phyloP scores from a whole-genome alignment of 2,888 invertebrate genomes.

The Pediacus dermestoides region DNA sequence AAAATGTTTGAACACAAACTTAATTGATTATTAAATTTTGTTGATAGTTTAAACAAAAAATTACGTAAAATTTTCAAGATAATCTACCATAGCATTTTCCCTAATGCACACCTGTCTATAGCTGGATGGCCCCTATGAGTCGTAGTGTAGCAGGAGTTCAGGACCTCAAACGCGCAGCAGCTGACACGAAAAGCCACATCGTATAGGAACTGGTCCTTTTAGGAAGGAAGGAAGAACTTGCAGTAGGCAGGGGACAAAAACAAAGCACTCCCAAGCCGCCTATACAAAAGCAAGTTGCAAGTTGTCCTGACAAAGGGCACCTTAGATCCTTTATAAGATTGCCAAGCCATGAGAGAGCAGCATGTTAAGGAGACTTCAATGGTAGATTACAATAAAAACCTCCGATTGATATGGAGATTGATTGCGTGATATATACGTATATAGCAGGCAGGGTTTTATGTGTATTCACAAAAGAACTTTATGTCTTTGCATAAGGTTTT shows the following conservation, averaged over 20 bases:
- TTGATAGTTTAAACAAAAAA: too few species aligned
- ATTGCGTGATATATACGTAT: slow-evolving; percentile 18
- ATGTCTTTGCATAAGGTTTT: too few species aligned
- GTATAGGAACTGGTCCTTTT: slow-evolving; percentile 27
- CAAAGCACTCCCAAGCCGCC: slow-evolving; percentile 33
- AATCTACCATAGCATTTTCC: too few species aligned
- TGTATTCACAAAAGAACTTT: too few species aligned
- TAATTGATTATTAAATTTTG: too few species aligned
- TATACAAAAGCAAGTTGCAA: slow-evolving; percentile 31
- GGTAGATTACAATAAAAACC: slow-evolving; percentile 27
- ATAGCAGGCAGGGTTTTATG: too few species aligned
- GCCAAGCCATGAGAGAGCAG: slow-evolving; percentile 13
- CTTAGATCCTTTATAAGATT: slow-evolving; percentile 17
- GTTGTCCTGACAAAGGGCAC: slow-evolving; percentile 21
- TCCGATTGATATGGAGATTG: slow-evolving; percentile 26
- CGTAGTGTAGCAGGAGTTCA: too few species aligned
- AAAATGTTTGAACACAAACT: too few species aligned
- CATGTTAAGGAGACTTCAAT: slow-evolving; percentile 28
- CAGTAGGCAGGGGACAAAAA: slow-evolving; percentile 28
- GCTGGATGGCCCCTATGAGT: too few species aligned
- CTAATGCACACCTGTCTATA: too few species aligned
- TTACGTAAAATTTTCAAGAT: too few species aligned
- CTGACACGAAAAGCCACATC: slow-evolving; percentile 10
- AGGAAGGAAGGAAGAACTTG: slow-evolving; percentile 29
- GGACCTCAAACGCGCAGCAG: slow-evolving; percentile 13